Conservation (phyloP, 2,797 vertebrate genomes). For the Fistularia tabacaria region DNA sequence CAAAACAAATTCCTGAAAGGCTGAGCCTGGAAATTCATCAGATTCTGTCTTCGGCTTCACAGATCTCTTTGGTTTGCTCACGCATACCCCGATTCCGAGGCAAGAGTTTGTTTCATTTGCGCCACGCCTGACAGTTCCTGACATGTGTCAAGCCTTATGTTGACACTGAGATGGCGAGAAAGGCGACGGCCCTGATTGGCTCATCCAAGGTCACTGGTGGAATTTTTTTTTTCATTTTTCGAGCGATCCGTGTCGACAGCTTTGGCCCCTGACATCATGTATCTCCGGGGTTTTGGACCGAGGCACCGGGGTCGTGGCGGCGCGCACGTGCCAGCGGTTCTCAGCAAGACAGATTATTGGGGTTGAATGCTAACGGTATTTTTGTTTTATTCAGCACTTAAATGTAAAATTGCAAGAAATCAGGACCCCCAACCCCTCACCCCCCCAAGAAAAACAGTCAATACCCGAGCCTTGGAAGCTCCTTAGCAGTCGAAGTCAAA, state of each 20-base stretch:
- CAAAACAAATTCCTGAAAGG: too few species aligned
- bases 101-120: slow-evolving; percentile 15
- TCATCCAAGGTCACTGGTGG: slow-evolving; percentile 43
- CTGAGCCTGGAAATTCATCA: slow-evolving; percentile 20
- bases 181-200: slow-evolving; percentile 26
- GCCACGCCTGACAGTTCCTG: slow-evolving; percentile 39
- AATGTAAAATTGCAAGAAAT: too few species aligned
- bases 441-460: too few species aligned
- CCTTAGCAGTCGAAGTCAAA: too few species aligned
- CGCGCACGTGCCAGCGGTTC: too few species aligned
- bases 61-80: slow-evolving; percentile 13
- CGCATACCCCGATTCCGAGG: slow-evolving; percentile 16
- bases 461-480: too few species aligned
- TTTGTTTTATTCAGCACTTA: too few species aligned
- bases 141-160: slow-evolving; percentile 39
- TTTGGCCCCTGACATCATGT: slow-evolving; percentile 19
- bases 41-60: slow-evolving; percentile 1
- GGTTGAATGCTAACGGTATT: too few species aligned
- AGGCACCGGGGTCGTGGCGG: background rate
- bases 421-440: too few species aligned
- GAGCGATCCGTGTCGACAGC: slow-evolving; percentile 43
- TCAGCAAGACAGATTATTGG: too few species aligned
- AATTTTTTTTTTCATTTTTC: slow-evolving; percentile 14
- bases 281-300: slow-evolving; percentile 20
- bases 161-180: slow-evolving; percentile 30